Evolutionary conservation across 37 sponge, comb jelly and placozoan genomes (phyloP).

Genomic region (Ephydatia muelleri): DNA sequence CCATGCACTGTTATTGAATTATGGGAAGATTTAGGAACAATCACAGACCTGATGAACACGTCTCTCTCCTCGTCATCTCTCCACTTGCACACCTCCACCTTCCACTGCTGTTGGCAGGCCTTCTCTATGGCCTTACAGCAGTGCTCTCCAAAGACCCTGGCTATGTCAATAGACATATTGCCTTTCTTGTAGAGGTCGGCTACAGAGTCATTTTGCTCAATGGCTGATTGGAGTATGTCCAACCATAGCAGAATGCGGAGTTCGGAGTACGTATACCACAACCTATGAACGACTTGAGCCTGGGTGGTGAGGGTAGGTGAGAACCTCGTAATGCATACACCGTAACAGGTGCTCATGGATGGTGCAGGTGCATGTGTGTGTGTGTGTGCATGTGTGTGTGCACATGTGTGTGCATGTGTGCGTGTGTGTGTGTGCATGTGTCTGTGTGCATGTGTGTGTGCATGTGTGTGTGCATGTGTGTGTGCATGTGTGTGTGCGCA

Average conservation of each 20-base stretch:
- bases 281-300: neutral
- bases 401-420: neutral
- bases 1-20: slow-evolving; percentile 3
- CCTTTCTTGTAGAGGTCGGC: neutral
- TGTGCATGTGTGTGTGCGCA: too few relatives aligned
- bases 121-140: slow-evolving; percentile 29
- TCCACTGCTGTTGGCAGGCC: neutral
- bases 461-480: too few relatives aligned
- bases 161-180: neutral
- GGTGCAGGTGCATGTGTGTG: too few relatives aligned
- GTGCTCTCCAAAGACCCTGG: slow-evolving; percentile 32
- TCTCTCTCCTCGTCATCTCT: slow-evolving; percentile 46
- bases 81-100: neutral
- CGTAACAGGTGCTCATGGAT: neutral
- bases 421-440: too few relatives aligned
- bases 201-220: slow-evolving; percentile 30
- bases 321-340: neutral
- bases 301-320: neutral
- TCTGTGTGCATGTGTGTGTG: too few relatives aligned
- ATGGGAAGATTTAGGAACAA: neutral
- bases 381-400: too few relatives aligned
- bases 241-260: slow-evolving; percentile 38
- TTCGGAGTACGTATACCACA: slow-evolving; percentile 53
- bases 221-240: slow-evolving; percentile 51
- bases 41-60: neutral